Base-by-base conservation (phyloP, 2,113 vertebrate species). In the Oxyruncus cristatus region DNA sequence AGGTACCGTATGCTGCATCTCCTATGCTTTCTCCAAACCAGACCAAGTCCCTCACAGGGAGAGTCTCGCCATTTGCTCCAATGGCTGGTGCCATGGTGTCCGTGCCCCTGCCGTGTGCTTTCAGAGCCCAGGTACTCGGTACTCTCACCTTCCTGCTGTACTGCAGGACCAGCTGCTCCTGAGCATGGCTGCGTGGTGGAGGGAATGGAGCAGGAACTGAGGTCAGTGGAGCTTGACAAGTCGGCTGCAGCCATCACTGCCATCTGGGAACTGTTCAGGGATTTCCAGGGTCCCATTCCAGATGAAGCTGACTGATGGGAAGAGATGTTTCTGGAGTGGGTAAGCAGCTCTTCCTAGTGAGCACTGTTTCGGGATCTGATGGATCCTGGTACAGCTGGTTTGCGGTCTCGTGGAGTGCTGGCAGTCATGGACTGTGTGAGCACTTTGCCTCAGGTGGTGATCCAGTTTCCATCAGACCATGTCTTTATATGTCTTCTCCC, bases 1-100 rank as follows among this genome's bases (percentile, higher is more conserved):
- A 35, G 35, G 52, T 8, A 22, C 12, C 14, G 9, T 23, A 35
- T 49, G 49, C 28, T 23, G 49, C 58, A 13, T 63, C 56, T 65
- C 42, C n/a, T 12, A 17, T 55, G 12, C 42, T 39, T 50, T 35
- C 58, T 76, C 52, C 47, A 12, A 28, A 47, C n/a, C 65, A 42
- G 46, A 15, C 30, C 3, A 2, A 13, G 21, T 23, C 12, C 37
- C 37, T 32, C 23, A 28, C 15, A 12, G 52, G 59, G 52, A 16
- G 32, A 42, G 30, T 7, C 61, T 67, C 2, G 1, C n/a, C 0
- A 1, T 9, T 2, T 37, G 4, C 35, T 18, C n/a, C 7, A 22
- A 2, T 22, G 88, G 16, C 41, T 22, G 71, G n/a, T 55, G 58
- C 41, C 18, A 2, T 2, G 7, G 41, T 10, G 3, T 10, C 42